Conservation (phyloP, 2,797 vertebrate species). For the Enteromius treurensis region DNA sequence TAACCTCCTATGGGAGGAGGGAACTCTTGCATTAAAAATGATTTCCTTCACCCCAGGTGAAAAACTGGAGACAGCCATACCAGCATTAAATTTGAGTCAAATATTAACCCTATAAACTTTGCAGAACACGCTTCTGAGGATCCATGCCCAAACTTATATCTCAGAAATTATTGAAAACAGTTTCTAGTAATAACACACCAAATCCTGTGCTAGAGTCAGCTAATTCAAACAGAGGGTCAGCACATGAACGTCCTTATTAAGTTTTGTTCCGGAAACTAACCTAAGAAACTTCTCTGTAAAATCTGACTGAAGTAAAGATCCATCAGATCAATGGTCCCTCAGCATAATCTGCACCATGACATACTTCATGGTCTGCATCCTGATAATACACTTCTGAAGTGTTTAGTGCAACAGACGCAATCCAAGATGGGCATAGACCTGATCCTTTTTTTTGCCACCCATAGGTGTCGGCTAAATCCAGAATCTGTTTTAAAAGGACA, state of each 20-base stretch:
- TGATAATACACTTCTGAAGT: not conserved
- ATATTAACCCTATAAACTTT: not conserved
- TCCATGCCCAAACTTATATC: too few relatives aligned
- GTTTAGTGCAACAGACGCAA: too few relatives aligned
- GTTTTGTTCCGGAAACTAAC: not conserved
- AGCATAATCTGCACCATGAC: not conserved
- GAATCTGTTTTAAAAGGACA: too few relatives aligned
- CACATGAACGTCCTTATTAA: not conserved
- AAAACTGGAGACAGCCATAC: not conserved
- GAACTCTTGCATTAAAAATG: too few relatives aligned
- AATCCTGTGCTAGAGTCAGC: not conserved
- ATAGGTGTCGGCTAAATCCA: too few relatives aligned
- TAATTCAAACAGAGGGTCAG: not conserved
- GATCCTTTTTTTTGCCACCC: too few relatives aligned
- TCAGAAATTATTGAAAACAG: not conserved
- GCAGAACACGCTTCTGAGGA: too few relatives aligned
- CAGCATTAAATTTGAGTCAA: not conserved
- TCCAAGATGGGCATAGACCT: too few relatives aligned
- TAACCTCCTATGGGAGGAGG: too few relatives aligned
- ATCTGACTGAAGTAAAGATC: not conserved
- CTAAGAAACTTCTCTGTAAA: not conserved
- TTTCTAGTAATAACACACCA: not conserved
- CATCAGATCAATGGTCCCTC: not conserved
- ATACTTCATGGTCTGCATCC: not conserved
- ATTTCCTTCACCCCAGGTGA: too few relatives aligned